Evolutionary conservation across 2,113 vertebrate species (phyloP).

Genomic region (Jaculus jaculus): DNA sequence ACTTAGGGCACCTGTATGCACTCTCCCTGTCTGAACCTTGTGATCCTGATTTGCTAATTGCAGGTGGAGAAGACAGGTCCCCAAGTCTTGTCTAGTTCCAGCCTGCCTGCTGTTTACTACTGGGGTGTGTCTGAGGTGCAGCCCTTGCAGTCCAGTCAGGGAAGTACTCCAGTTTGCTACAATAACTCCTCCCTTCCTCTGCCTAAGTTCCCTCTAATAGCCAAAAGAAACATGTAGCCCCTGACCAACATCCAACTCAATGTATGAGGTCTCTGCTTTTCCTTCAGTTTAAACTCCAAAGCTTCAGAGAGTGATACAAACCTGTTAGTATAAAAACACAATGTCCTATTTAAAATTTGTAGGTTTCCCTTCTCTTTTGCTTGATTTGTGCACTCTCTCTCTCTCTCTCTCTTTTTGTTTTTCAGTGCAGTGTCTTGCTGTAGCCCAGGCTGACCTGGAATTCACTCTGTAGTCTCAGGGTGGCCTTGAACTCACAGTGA

Average conservation of each 20-base stretch:
- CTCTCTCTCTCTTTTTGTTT: no score
- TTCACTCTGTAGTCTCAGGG: no score
- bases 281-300: not conserved
- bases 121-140: not conserved
- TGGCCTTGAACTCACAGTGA: no score
- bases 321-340: not conserved
- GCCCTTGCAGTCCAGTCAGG: not conserved
- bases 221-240: no score
- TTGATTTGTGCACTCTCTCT: not conserved
- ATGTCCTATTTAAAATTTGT: not conserved
- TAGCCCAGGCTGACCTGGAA: no score
- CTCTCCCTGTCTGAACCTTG: not conserved
- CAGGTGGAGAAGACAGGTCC: not conserved
- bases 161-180: not conserved
- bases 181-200: not conserved
- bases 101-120: not conserved
- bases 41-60: no score
- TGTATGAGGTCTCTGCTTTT: not conserved
- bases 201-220: not conserved
- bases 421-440: no score
- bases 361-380: not conserved
- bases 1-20: fast-evolving
- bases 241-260: not conserved
- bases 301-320: not conserved
- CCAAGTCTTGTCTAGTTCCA: not conserved